Base-by-base conservation (phyloP, 2,797 vertebrate genomes). In the Microctenopoma steveboyesi region DNA sequence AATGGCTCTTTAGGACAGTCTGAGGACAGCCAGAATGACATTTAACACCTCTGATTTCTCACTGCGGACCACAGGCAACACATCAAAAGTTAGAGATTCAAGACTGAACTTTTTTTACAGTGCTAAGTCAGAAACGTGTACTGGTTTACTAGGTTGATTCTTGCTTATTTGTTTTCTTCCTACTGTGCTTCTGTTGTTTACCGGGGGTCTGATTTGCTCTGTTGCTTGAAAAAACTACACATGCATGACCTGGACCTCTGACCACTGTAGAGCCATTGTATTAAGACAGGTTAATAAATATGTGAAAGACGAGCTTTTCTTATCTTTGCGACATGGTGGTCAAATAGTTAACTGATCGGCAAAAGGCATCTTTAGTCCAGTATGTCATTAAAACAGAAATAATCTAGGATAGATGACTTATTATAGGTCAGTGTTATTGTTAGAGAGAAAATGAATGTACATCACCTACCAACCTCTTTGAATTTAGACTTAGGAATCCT, bases 201-300 rank as follows among this genome's bases (percentile, higher is more conserved):
- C 22, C 54, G 16, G 7, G 39, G 25, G 46, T 60, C 49, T 64
- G 22, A 14, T 61, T 40, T 64, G n/a, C 47, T 53, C 3, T 64
- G 55, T 52, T 27, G 39, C 46, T 9, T 43, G 40, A 46, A 13
- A 64, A 45, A 51, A 27, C 39, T 63, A 28, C 13, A 27, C 55
- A 39, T 45, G 14, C 43, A 15, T 43, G 45, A 39, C 18, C 0
- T 18, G 9, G 4, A 16, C 3, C 5, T 27, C 30, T 49, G 45
- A 60, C 15, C 45, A 28, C 53, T 50, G 42, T 4, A 37, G 10
- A 56, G 48, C 48, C 47, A 50, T 8, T 64, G 22, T 59, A 33
- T 55, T 66, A 9, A 16, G 40, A 52, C 16, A 51, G 40, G 59
- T 71, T 64, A 68, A 78, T 71, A 64, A 52, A 59, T 60, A 56